Evolutionary conservation across 2,113 vertebrate species (phyloP), one percentile per base, ranked within the genome.

Genomic region (Siniperca chuatsi): DNA sequence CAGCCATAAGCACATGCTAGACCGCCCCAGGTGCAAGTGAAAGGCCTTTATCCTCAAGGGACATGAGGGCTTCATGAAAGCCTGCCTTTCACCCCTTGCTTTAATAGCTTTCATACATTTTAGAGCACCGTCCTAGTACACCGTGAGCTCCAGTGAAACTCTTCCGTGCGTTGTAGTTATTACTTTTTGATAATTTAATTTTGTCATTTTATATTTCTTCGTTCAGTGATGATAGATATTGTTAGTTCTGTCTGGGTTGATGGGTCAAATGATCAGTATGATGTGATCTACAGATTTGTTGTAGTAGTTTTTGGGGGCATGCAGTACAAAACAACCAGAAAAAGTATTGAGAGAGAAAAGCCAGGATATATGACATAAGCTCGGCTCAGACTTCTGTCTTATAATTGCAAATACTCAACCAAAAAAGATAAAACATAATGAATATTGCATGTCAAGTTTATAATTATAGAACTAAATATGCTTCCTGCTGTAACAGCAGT

Each of bases 21-120:
- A 33, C 60, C 1, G 73, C 66, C 77, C 66, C 10, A 13, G 77
- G 71, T 29, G 8, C 48, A 64, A 64, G 57, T 12, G 6, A 82
- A 85, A 76, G 76, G 69, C 54, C 37, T 54, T 11, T 37, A 81
- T 81, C 79, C 77, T 71, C 60, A 71, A 60, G 68, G 75, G 70
- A 77, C 50, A 40, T 9, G 37, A 60, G n/a, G 23, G 55, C 52
- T 81, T 61, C 60, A 44, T 73, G 52, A 79, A 75, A 75, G 35
- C 57, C 81, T 75, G 55, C 64, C 57, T 60, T 74, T 79, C 67
- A 72, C 46, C 20, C 55, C 61, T 84, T 60, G n/a, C 54, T 79
- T 75, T 73, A 64, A 48, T 50, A 62, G 74, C 66, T 81, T 81
- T 82, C 6, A n/a, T 82, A 75, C 40, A 71, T 48, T 75, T 84